These are phyloP conservation scores for Drosophila ananassae DNA, from an alignment of 1,140 invertebrate species.

Conservation along the genomic window DNA sequence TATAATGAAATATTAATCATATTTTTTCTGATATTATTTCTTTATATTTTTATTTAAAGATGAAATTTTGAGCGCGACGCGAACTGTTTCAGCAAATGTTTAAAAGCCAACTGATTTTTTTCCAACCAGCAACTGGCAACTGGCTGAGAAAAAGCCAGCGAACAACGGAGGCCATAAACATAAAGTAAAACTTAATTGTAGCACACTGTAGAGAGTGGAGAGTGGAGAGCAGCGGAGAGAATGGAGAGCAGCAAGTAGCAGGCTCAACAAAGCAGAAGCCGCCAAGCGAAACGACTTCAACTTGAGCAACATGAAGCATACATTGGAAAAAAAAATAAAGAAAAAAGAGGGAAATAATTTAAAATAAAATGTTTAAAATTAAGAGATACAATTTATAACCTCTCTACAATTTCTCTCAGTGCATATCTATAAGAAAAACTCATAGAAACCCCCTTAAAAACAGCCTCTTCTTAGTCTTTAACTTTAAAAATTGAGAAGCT, in stretches of 20 bases:
- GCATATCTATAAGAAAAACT: background rate
- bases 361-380: background rate
- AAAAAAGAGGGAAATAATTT: background rate
- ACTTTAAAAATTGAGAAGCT: constrained; percentile 29
- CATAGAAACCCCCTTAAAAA: background rate
- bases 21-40: constrained; percentile 14
- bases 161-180: constrained; percentile 68
- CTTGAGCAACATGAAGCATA: constrained; percentile 60
- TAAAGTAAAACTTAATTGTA: constrained; percentile 83
- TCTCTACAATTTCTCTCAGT: constrained; percentile 26
- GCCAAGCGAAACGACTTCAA: constrained; percentile 67
- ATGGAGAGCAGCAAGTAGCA: constrained; percentile 28
- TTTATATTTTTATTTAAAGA: constrained; percentile 17
- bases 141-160: constrained; percentile 65
- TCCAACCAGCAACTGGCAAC: constrained; percentile 45
- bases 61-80: constrained; percentile 58
- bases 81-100: constrained; percentile 81
- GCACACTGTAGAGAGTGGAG: constrained; percentile 32
- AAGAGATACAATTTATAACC: background rate
- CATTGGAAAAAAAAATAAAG: constrained; percentile 9
- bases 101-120: constrained; percentile 81
- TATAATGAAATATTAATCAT: too few species aligned
- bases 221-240: constrained; percentile 39
- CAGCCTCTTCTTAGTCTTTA: constrained; percentile 10
- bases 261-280: constrained; percentile 67